Base-by-base conservation (phyloP, 2,113 vertebrate species). In the Xerus inauris region DNA sequence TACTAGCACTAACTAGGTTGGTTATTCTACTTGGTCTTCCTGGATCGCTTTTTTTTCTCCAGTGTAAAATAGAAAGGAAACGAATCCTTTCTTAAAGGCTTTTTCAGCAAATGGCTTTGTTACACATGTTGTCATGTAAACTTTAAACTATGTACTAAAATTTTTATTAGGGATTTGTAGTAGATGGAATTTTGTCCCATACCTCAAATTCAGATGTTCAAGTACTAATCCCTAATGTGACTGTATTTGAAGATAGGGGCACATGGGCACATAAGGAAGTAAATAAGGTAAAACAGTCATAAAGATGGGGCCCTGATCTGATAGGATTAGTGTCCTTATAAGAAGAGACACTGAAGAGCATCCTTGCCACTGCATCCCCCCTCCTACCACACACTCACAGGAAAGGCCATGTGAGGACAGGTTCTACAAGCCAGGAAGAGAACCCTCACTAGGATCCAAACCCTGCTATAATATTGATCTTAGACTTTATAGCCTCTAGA, bases 1-100 rank as follows among this genome's bases (percentile, higher is more conserved):
- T 76, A 87, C 38, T 91, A 89, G 35, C 38, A 79, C 62, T 87
- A 93, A 80, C 32, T 10, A 73, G 40, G 0, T 35, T 93, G 76
- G 7, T 89, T 76, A 87, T 35, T 85, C 42, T 91, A 87, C 40
- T 87, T 91, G 65, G 8, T 87, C 32, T 96, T 62, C 47, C 19
- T 93, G 65, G 59, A 67, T 67, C 4, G 7, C 42, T 91, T 88
- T 95, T 72, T 64, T 8, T 17, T 81, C 3, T 20, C 75, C 30
- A 79, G 35, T 96, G 38, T 87, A 91, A 88, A 82, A 65, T 88
- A 8, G 69, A 94, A 88, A 90, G 24, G 76, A 94, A 94, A 91
- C 62, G 49, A 6, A 51, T 91, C 65, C 59, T 76, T 20, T 96
- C 40, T 79, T 87, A 84, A 84, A 84, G 24, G n/a, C 47, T 89